Percentiles rank a stretch among this genome's conserved stretches.
phyloP scores from a whole-genome alignment of 2,797 vertebrate species.

The Eptatretus atami region DNA sequence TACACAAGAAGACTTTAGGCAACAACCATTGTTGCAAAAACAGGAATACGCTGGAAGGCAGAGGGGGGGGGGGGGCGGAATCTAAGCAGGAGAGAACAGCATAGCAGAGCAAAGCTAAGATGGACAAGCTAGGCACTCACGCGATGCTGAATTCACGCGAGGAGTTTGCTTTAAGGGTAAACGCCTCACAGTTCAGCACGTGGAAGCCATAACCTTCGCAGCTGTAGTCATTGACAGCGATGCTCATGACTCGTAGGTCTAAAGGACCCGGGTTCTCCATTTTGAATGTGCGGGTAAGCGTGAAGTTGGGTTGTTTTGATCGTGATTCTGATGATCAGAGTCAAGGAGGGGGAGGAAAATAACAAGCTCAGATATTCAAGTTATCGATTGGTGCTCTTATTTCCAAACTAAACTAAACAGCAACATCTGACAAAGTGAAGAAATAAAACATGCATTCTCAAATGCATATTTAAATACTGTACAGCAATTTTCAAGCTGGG shows the following conservation, averaged over 20 bases:
- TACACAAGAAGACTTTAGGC: too few relatives aligned
- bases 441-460: too few relatives aligned
- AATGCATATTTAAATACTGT: too few relatives aligned
- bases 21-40: too few relatives aligned
- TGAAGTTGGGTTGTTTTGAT: slow-evolving; percentile 65
- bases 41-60: too few relatives aligned
- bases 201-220: slow-evolving; percentile 97
- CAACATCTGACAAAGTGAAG: too few relatives aligned
- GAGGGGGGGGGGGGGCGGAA: too few relatives aligned
- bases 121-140: slow-evolving; percentile 23
- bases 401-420: too few relatives aligned
- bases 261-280: slow-evolving; percentile 76
- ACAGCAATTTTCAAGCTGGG: too few relatives aligned
- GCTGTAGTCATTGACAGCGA: slow-evolving; percentile 54
- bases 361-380: too few relatives aligned
- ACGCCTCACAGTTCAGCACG: slow-evolving; percentile 76
- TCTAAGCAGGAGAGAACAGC: too few relatives aligned
- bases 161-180: slow-evolving; percentile 56
- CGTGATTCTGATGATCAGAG: slow-evolving; percentile 25
- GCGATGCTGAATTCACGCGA: slow-evolving; percentile 76
- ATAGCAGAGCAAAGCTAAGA: neutral
- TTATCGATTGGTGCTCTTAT: too few relatives aligned
- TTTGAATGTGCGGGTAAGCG: slow-evolving; percentile 51
- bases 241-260: slow-evolving; percentile 35
- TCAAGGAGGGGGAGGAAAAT: neutral